Evolutionary conservation across 2,888 invertebrate genomes (phyloP), one percentile per base, ranked within the genome.

Genomic region (Tetragnatha montana): DNA sequence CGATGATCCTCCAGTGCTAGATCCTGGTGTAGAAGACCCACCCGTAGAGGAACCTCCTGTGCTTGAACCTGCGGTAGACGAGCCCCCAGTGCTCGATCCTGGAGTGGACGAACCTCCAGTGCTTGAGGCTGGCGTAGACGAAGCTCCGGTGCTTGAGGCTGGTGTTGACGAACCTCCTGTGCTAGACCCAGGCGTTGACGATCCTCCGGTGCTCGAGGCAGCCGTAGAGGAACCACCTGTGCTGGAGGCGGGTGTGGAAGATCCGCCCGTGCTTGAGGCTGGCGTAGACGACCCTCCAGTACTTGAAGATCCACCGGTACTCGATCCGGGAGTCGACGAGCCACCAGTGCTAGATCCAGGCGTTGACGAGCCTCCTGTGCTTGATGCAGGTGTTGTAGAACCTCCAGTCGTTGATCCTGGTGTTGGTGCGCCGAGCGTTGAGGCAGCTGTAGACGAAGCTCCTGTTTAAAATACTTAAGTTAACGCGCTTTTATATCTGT

Each of bases 401-500:
- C 76, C 76, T 19, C 76, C 76, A 19, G 76, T 49, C 17, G 8
- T 50, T 76, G 76, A 76, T n/a, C 49, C 76, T 76, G 49, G 14
- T 17, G 50, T 50, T n/a, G 76, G 50, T 49, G 76, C 21, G 4
- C 21, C 51, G 3, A 14, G 19, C 2, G 10, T 51, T 0, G 78
- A 78, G 14, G 0, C 78, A 50, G 78, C 6, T 21, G 78, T 22
- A 6, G 78, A 6, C 3, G 51, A 78, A 6, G 19, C 76, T 7
- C 76, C 76, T 51, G 76, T 76, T 2, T n/a, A 17, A 6, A 49
- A 75, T 3, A 47, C 75, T 35, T 35, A 35, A 35, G 35, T 35
- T 35, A 35, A 35, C 2, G 35, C 35, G 35, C 35, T 35, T 35
- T 35, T 35, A 35, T 35, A 35, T 35, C 35, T 35, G 35, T 35